Percentiles rank a stretch among this genome's conserved stretches.
Evolutionary conservation across 2,797 vertebrate genomes (phyloP).

Genomic region (Loriculus beryllinus): DNA sequence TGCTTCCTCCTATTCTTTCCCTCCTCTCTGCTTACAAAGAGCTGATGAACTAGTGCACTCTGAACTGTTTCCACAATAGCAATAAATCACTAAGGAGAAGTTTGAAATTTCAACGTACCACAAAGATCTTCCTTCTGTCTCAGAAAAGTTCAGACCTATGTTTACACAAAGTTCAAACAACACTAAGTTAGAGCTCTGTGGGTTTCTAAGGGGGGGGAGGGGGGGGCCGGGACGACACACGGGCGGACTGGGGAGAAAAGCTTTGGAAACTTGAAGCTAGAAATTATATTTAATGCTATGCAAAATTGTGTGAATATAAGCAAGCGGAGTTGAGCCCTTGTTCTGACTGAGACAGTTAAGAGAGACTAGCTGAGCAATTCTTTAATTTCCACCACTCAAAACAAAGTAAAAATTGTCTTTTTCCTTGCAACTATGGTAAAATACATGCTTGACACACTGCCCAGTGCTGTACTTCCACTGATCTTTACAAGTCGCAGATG

Average conservation of each 20-base stretch:
- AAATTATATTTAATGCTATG: background rate
- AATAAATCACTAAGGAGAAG: slow-evolving; percentile 3
- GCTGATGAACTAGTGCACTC: background rate
- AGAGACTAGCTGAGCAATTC: background rate
- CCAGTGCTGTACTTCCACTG: background rate
- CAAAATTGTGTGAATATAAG: background rate
- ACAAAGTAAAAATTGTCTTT: background rate
- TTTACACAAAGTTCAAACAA: background rate
- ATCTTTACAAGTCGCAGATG: background rate
- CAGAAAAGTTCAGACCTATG: background rate
- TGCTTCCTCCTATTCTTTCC: slow-evolving; percentile 49
- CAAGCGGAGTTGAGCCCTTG: background rate
- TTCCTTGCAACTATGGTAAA: background rate
- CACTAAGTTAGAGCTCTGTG: background rate
- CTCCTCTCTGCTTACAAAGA: background rate
- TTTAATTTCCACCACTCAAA: background rate
- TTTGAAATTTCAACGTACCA: background rate
- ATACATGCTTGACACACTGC: background rate
- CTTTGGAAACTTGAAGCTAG: background rate
- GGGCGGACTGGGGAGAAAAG: background rate
- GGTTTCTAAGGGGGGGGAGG: background rate
- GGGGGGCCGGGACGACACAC: too few relatives aligned
- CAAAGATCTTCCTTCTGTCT: background rate
- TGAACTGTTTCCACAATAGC: background rate
- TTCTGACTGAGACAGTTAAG: background rate